Evolutionary conservation across 2,797 vertebrate genomes (phyloP).

Genomic region (Leucoraja ocellata): DNA sequence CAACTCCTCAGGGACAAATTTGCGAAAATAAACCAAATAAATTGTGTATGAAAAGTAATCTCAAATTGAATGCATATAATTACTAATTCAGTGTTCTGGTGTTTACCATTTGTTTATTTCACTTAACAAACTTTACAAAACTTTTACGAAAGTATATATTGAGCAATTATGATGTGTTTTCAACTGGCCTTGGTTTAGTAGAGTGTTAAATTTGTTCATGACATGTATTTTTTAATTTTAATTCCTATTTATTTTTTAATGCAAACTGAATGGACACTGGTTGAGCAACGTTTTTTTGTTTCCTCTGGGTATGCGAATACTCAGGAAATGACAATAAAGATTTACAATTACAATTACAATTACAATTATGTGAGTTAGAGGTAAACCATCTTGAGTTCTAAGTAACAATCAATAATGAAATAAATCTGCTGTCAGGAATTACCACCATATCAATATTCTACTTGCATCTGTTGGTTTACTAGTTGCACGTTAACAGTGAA

Average conservation of each 20-base stretch:
- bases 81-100: not conserved
- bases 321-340: no score
- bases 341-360: no score
- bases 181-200: not conserved
- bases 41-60: not conserved
- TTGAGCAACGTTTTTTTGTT: no score
- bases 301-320: no score
- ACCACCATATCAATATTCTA: not conserved
- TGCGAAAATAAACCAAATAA: not conserved
- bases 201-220: no score
- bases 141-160: not conserved
- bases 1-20: not conserved
- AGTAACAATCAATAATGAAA: not conserved
- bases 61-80: not conserved
- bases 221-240: no score
- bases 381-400: not conserved
- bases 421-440: not conserved
- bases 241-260: no score
- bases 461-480: not conserved
- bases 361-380: not conserved
- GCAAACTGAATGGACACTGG: no score
- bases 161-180: not conserved
- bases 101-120: not conserved
- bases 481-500: not conserved
- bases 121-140: not conserved